Evolutionary conservation across 1,140 invertebrate species (phyloP).

Genomic region (Mamestra configurata): DNA sequence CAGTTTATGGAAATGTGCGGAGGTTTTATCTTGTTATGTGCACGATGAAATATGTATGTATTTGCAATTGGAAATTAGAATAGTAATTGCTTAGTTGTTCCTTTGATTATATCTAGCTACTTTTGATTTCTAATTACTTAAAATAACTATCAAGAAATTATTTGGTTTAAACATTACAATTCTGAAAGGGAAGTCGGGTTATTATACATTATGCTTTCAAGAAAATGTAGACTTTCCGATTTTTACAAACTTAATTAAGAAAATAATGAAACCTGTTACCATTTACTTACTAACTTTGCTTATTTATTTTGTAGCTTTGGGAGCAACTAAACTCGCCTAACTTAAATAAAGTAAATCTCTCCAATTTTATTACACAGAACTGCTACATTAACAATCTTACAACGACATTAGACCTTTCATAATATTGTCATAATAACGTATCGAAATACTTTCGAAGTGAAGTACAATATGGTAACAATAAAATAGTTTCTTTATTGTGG

Average conservation of each 20-base stretch:
- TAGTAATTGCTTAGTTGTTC: no score
- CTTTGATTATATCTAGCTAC: no score
- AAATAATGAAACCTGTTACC: background rate
- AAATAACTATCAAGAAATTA: no score
- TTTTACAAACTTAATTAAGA: background rate
- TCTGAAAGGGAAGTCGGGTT: no score
- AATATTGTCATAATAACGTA: constrained; percentile 54
- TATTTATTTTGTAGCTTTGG: no score
- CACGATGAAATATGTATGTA: no score
- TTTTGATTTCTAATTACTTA: background rate
- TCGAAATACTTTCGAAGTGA: constrained; percentile 63
- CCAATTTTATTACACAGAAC: constrained; percentile 10
- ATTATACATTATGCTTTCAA: no score
- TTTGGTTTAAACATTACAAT: no score
- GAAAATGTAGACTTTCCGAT: no score
- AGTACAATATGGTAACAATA: constrained; percentile 73
- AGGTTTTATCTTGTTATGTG: background rate
- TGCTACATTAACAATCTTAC: constrained; percentile 39
- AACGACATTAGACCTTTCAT: constrained; percentile 46
- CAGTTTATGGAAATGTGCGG: background rate
- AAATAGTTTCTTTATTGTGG: constrained; percentile 83
- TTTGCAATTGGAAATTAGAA: no score
- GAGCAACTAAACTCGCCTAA: background rate
- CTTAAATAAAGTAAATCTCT: background rate
- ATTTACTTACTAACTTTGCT: no score